Conservation (phyloP, 2,113 vertebrate species). For the Varanus komodoensis region DNA sequence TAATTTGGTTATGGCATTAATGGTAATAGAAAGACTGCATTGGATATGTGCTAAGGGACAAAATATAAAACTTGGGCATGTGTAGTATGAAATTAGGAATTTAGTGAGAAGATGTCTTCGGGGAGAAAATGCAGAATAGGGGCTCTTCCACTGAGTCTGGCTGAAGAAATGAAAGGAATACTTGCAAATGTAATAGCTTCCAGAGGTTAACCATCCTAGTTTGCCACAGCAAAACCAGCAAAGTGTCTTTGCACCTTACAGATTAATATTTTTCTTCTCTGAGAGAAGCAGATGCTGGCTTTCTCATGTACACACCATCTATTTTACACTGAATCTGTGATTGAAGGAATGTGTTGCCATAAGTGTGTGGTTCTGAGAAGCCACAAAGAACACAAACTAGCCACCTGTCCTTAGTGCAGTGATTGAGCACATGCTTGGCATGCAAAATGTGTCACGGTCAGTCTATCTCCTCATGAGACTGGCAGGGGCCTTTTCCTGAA, state of each 20-base stretch:
- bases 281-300: background rate
- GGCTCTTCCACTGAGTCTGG: too few species aligned
- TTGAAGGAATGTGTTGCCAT: constrained; percentile 28
- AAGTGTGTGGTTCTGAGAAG: constrained; percentile 29
- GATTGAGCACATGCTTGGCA: too few species aligned
- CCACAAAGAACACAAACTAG: constrained; percentile 24
- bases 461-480: too few species aligned
- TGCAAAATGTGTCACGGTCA: too few species aligned
- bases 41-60: background rate
- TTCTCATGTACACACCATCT: background rate
- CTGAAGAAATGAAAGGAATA: too few species aligned
- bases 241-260: too few species aligned
- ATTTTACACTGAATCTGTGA: background rate
- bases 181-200: too few species aligned
- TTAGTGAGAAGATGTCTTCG: background rate
- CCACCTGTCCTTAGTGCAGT: constrained; percentile 22
- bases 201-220: too few species aligned
- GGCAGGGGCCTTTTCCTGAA: too few species aligned
- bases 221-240: too few species aligned
- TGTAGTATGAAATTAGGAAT: background rate
- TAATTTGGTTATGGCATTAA: background rate
- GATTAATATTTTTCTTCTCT: too few species aligned
- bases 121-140: background rate
- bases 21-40: background rate
- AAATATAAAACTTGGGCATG: background rate